phyloP scores from a whole-genome alignment of 1,140 invertebrate species.

The Drosophila auraria region DNA sequence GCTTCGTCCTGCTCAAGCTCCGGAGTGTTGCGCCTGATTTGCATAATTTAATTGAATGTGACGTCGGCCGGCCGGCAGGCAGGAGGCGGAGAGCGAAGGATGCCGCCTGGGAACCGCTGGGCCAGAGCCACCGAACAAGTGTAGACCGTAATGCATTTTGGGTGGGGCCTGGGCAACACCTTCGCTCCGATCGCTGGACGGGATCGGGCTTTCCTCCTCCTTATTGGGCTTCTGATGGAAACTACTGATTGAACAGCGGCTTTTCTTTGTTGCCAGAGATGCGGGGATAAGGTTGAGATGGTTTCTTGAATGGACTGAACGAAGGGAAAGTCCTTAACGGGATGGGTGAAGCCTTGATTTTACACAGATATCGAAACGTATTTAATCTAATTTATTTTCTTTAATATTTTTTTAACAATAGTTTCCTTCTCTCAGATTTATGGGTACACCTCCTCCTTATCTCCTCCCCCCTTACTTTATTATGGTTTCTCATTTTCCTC shows the following conservation, averaged over 20 bases:
- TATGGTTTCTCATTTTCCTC: not conserved
- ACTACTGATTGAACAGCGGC: constrained; percentile 29
- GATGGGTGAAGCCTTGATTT: not conserved
- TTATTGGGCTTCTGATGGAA: constrained; percentile 42
- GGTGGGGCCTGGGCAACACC: constrained; percentile 70
- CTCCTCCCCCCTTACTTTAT: not conserved
- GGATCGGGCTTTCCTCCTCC: constrained; percentile 14
- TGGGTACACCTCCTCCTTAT: not conserved
- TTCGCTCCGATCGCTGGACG: constrained; percentile 22
- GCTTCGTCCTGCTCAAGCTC: constrained; percentile 51
- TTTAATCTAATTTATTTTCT: not conserved
- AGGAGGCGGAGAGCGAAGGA: constrained; percentile 20
- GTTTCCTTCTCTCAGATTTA: not conserved
- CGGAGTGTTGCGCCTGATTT: constrained; percentile 69
- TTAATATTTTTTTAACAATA: not conserved
- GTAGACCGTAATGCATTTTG: constrained; percentile 73
- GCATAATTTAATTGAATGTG: constrained; percentile 85
- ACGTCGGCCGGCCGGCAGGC: constrained; percentile 37
- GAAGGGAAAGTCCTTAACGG: not conserved
- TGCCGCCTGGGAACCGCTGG: constrained; percentile 31
- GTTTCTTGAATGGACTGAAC: constrained; percentile 9
- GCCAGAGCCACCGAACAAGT: constrained; percentile 51
- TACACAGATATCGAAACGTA: not conserved
- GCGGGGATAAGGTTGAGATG: constrained; percentile 12
- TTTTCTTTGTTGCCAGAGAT: constrained; percentile 31